phyloP scores from a whole-genome alignment of 2,113 vertebrate species.

The Ceratotherium simum region DNA sequence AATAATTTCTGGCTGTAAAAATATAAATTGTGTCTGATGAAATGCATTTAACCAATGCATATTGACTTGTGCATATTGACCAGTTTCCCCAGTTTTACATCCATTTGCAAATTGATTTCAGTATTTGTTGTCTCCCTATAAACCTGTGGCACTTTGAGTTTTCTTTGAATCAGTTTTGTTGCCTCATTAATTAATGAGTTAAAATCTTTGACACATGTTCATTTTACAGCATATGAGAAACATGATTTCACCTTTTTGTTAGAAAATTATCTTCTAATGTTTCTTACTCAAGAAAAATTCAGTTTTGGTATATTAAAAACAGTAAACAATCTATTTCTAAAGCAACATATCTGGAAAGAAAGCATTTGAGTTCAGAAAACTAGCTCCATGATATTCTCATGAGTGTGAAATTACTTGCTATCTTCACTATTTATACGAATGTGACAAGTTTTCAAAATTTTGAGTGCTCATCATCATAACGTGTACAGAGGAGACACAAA shows the following conservation, averaged over 20 bases:
- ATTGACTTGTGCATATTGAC: not conserved
- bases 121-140: not conserved
- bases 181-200: not conserved
- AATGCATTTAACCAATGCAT: not conserved
- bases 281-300: not conserved
- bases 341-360: not conserved
- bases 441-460: not conserved
- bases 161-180: not conserved
- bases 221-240: not conserved
- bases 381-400: not conserved
- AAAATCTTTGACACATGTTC: not conserved
- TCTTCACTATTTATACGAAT: not conserved
- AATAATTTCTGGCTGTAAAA: not conserved
- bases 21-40: not conserved
- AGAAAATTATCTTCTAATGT: not conserved
- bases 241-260: not conserved
- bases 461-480: not conserved
- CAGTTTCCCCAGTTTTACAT: not conserved
- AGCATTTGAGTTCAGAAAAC: not conserved
- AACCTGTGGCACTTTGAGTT: not conserved
- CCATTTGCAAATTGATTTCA: not conserved
- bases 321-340: not conserved
- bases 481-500: not conserved
- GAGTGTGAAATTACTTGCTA: not conserved
- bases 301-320: not conserved